Evolutionary conservation across 2,888 invertebrate species (phyloP).

Genomic region (Drosophila limbata): DNA sequence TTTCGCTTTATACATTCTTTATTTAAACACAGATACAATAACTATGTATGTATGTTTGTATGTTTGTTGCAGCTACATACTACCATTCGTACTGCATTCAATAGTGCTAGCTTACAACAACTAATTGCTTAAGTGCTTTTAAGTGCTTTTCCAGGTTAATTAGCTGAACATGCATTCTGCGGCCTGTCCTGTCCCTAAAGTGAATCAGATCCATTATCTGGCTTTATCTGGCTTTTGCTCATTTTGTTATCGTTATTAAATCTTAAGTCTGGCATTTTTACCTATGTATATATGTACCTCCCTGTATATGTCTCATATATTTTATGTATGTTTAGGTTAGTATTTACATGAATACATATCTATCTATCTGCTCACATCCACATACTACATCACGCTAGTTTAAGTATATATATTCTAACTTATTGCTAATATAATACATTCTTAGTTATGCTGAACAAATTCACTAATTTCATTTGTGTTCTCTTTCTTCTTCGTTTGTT

Average conservation of each 20-base stretch:
- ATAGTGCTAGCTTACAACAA: conserved; percentile 24
- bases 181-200: conserved; percentile 26
- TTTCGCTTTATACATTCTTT: conserved; percentile 35
- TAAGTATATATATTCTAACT: conserved; percentile 46
- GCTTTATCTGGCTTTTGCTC: conserved; percentile 38
- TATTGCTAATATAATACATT: conserved; percentile 35
- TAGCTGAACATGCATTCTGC: conserved; percentile 58
- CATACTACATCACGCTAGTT: conserved; percentile 37
- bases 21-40: conserved; percentile 22
- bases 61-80: conserved; percentile 10
- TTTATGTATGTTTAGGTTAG: conserved; percentile 38
- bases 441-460: conserved; percentile 52
- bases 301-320: conserved; percentile 33
- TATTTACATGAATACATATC: conserved; percentile 16
- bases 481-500: conserved; percentile 72
- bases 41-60: neutral
- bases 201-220: conserved; percentile 12
- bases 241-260: conserved; percentile 30
- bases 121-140: conserved; percentile 73
- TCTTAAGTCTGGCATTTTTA: conserved; percentile 42
- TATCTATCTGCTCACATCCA: neutral
- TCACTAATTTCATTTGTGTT: conserved; percentile 79
- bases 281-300: conserved; percentile 20
- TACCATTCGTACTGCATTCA: conserved; percentile 16
- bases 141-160: conserved; percentile 80